phyloP scores from a whole-genome alignment of 1,140 invertebrate species.

The Camponotus vicinus region DNA sequence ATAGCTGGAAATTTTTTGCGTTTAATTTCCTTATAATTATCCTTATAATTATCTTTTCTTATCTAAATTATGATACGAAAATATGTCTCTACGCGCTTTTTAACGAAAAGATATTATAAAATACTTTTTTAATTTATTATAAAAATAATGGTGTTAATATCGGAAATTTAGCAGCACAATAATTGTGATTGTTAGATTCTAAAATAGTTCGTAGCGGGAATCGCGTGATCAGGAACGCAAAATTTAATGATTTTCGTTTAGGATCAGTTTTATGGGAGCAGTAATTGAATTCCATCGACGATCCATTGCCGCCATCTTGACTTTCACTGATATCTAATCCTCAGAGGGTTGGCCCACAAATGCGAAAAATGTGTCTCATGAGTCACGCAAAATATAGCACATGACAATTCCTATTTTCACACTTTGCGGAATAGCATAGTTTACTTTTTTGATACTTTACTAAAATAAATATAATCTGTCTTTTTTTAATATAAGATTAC shows the following conservation, averaged over 20 bases:
- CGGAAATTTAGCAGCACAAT: neutral
- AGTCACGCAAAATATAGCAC: neutral
- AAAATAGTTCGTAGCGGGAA: slow-evolving; percentile 6
- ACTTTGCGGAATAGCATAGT: neutral
- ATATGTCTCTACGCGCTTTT: neutral
- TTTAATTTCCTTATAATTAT: neutral
- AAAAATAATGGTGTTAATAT: neutral
- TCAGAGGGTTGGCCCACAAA: slow-evolving; percentile 15
- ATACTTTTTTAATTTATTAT: neutral
- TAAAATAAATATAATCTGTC: neutral
- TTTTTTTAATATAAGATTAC: neutral
- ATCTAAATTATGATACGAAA: neutral
- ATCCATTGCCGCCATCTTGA: slow-evolving; percentile 42
- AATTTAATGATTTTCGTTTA: slow-evolving; percentile 27
- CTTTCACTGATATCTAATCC: slow-evolving; percentile 20
- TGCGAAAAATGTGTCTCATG: slow-evolving; percentile 49
- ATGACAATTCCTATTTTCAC: slow-evolving; percentile 11
- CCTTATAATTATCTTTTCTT: neutral
- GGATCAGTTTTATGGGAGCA: slow-evolving; percentile 16
- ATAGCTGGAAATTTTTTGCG: neutral
- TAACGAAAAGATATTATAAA: neutral
- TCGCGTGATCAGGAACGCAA: neutral
- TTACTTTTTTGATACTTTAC: neutral
- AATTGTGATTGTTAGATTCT: neutral
- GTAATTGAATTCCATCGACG: slow-evolving; percentile 60